Base-by-base conservation (phyloP, 2,797 vertebrate species). In the Ambastaia sidthimunki region DNA sequence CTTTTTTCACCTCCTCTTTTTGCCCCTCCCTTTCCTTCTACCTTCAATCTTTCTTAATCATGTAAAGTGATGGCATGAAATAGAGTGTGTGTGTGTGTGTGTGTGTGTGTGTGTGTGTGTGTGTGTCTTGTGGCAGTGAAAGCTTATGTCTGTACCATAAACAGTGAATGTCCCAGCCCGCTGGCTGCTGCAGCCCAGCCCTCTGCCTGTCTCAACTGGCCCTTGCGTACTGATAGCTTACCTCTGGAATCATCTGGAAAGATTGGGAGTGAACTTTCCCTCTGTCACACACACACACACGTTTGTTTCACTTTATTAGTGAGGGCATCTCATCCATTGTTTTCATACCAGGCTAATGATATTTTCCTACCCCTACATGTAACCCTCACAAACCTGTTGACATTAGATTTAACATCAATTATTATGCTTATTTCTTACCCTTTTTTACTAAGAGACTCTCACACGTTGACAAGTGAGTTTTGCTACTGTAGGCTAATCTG, bases 211-310 rank as follows among this genome's bases (percentile, higher is more conserved):
- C 59, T 86, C 90, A 94, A 92, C 97, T 92, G 93, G 96, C 93
- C 18, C 78, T 67, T 2, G 16, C 82, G 86, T 86, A 90, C 90
- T 95, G 94, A 96, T 93, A 92, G 91, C 93, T 93, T 94, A 89
- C 89, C 88, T 93, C 88, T 94, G 95, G 96, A 96, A 97, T 98
- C 95, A 92, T 94, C 93, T 93, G 94, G 87, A 89, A 50, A 50
- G 92, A 92, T 95, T 90, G 94, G 47, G 23, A 62, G 6, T 5
- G 18, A 48, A 15, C 57, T 18, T 67, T 23, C 55, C 52, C 44
- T 34, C 41, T 16, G 41, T 47, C 59, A 71, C 48, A 50, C 50
- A 66, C 67, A 71, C 73, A 67, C 55, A 70, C 28, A 74, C 10
- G 13, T 15, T 50, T 50, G 15, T 50, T 50, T 50, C 48, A 50